These are phyloP conservation scores for Drosophila kohkoa DNA, from an alignment of 1,140 invertebrate genomes.

Conservation along the genomic window DNA sequence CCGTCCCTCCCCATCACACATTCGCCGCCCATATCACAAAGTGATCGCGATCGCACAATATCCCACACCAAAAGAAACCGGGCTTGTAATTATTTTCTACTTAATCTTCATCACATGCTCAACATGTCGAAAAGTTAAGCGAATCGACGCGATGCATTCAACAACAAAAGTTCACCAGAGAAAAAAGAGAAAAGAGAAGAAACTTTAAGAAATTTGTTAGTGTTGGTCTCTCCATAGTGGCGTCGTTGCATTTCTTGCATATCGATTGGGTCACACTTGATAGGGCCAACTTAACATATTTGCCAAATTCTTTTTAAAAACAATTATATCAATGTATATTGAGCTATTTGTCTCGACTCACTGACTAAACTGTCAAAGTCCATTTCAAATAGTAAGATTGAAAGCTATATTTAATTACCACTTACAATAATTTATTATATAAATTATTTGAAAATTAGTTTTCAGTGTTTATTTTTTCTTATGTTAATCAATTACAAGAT, in stretches of 20 bases:
- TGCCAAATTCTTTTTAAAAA: too few species aligned
- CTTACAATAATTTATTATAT: too few species aligned
- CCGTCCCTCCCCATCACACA: background rate
- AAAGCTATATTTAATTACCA: too few species aligned
- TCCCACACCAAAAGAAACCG: slow-evolving; percentile 19
- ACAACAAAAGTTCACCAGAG: slow-evolving; percentile 10
- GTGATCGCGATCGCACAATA: slow-evolving; percentile 55
- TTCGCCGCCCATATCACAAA: slow-evolving; percentile 58
- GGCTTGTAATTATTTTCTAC: slow-evolving; percentile 81
- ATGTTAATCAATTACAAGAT: too few species aligned
- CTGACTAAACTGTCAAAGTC: too few species aligned
- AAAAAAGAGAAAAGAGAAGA: background rate
- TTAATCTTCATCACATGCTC: slow-evolving; percentile 81
- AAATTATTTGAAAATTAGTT: too few species aligned
- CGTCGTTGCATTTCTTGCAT: slow-evolving; percentile 24
- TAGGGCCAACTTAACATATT: background rate
- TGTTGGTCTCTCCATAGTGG: slow-evolving; percentile 17
- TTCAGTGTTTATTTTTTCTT: too few species aligned
- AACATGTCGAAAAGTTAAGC: slow-evolving; percentile 82
- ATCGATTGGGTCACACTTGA: slow-evolving; percentile 28
- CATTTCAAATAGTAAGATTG: too few species aligned
- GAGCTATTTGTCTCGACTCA: too few species aligned
- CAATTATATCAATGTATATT: too few species aligned
- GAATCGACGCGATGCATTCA: slow-evolving; percentile 68
- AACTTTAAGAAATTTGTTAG: slow-evolving; percentile 11